Evolutionary conservation across 2,888 invertebrate species (phyloP).

Genomic region (Terebella lapidaria): DNA sequence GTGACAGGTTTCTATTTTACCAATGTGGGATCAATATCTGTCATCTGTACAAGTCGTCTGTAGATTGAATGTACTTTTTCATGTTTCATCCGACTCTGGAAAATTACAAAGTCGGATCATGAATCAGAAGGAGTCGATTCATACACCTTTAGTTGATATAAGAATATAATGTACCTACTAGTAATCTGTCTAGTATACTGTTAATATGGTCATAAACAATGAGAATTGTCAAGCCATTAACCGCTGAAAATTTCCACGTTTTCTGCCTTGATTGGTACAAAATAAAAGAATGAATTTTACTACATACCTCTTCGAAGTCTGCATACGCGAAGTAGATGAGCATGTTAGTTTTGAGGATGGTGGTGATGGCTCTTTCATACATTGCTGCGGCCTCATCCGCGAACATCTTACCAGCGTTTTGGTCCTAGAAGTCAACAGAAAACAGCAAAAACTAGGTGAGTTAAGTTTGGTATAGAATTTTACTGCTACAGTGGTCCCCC

Average conservation of each 20-base stretch:
- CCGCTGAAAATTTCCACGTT: neutral
- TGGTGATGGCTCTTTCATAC: constrained; percentile 87
- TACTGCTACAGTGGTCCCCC: no score
- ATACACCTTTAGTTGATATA: no score
- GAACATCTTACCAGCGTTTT: constrained; percentile 85
- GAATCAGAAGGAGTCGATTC: no score
- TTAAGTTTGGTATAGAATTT: no score
- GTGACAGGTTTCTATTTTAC: constrained; percentile 56
- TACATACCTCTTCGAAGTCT: constrained; percentile 83
- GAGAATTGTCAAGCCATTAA: no score
- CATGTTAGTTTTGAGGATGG: constrained; percentile 84
- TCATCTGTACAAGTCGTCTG: constrained; percentile 80
- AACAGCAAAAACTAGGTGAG: no score
- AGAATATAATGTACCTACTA: no score
- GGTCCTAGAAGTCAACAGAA: constrained; percentile 64
- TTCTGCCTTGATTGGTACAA: neutral
- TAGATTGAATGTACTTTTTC: constrained; percentile 96
- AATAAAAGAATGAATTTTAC: neutral
- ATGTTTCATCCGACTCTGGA: constrained; percentile 78
- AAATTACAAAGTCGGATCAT: no score
- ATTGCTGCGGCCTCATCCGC: constrained; percentile 90
- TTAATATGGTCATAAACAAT: no score
- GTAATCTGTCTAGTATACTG: no score
- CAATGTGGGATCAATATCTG: constrained; percentile 90
- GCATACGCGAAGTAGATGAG: constrained; percentile 96